Evolutionary conservation across 2,888 invertebrate species (phyloP), one percentile per base, ranked within the genome.

Genomic region (Liodrosophila aerea): DNA sequence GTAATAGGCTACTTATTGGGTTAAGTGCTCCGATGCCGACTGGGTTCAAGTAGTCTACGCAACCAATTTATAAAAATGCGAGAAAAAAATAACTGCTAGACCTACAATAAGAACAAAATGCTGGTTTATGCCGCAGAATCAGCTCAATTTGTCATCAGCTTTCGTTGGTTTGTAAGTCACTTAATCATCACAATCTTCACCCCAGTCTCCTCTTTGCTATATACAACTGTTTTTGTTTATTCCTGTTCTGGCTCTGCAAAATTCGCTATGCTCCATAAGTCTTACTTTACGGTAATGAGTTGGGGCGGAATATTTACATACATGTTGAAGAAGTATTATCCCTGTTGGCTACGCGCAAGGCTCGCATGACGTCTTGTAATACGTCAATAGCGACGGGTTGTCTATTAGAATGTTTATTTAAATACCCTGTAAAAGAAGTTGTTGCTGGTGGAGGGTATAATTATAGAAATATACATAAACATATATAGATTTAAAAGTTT

Each of bases 361-460:
- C 73, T 87, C 76, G 89, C 89, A 88, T 89, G 89, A 85, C 85
- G 82, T 85, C 77, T 71, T 85, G 88, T 85, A 87, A 89, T 89
- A 88, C 89, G 87, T 89, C 88, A 88, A 86, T 86, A 85, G 77
- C 89, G 76, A 85, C 89, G 87, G 89, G 89, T 86, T 84, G 88
- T 87, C 88, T 84, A 85, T 84, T 82, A 78, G 83, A 83, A 86
- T 84, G 73, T 84, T 82, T 87, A 73, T 82, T 72, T 70, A 54
- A 36, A 54, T 63, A 53, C 58, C 51, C 49, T 64, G 22, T 34
- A 54, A 13, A 41, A 51, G 3, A 11, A n/a, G 4, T 1, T 9
- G 7, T 2, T 2, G 15, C 1, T 5, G n/a, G 2, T 8, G 11
- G 8, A 11, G 45, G 11, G 13, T 46, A 22, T 51, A 12, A 11